Base-by-base conservation (phyloP, 2,888 invertebrate genomes). In the Chymomyza fuscimana region DNA sequence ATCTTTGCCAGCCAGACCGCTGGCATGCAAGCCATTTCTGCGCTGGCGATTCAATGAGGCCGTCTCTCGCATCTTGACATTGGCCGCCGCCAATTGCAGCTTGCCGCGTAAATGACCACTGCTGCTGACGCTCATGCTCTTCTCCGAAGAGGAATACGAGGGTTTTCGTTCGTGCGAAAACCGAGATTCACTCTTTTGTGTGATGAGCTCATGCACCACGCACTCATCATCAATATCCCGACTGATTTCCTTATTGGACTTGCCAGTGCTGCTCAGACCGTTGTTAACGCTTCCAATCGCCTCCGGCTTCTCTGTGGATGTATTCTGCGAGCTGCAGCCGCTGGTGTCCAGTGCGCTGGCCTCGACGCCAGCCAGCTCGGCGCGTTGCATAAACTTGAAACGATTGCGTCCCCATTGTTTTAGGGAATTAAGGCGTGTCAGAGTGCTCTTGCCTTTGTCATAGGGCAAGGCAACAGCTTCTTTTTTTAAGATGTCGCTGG, bases 371-470 rank as follows among this genome's bases (percentile, higher is more conserved):
- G 78, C 70, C 32, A 90, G 86, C 32, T 90, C 90, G 19, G 65
- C 94, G 91, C 94, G 93, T 82, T 95, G 95, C 88, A 96, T 95
- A 89, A 96, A 93, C 90, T 94, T 94, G 90, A 97, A 93, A 80
- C 96, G 94, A 85, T 94, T 96, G 89, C 95, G 95, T 69, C 97
- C 96, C 97, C 97, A 97, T 89, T 96, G 96, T 91, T 96, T 96
- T 69, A 97, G 92, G 32, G 95, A 95, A 91, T 96, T 96, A 91
- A 97, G 95, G 36, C 92, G 89, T 10, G 91, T 91, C 77, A 91
- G 93, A 92, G 92, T 94, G 93, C 82, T 90, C 81, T 92, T 92
- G 19, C 92, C 90, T 73, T 90, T 91, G 81, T 91, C 91, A 87
- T 90, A 90, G 75, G 90, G 91, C 81, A 90, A 90, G 89, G 91